phyloP scores from a whole-genome alignment of 37 sponge, comb jelly and placozoan genomes.

The Aphrocallistes beatrix region DNA sequence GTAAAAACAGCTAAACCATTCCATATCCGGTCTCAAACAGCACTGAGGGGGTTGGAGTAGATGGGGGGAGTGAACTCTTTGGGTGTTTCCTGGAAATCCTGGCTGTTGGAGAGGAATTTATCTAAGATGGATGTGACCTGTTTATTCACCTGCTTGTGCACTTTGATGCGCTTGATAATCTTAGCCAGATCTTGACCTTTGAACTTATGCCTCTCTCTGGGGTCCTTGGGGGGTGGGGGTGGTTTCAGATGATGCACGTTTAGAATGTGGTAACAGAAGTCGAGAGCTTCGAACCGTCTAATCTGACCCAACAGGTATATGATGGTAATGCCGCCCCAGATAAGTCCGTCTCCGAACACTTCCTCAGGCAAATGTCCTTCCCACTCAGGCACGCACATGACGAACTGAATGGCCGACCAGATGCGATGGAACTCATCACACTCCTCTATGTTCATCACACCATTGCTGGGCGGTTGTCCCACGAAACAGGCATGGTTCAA shows the following conservation, averaged over 20 bases:
- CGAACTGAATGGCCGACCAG: constrained; percentile 99
- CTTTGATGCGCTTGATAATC: constrained; percentile 67
- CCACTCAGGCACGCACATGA: constrained; percentile 63
- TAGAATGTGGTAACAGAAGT: constrained; percentile 91
- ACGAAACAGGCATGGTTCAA: not conserved
- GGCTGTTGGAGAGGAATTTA: constrained; percentile 66
- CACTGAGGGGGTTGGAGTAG: constrained; percentile 21
- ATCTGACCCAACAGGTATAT: constrained; percentile 79
- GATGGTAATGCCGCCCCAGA: constrained; percentile 85
- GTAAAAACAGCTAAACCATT: not conserved
- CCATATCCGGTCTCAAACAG: not conserved
- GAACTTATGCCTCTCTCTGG: not conserved
- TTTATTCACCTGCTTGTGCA: constrained; percentile 58
- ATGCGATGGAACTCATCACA: constrained; percentile 95
- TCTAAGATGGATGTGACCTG: constrained; percentile 73
- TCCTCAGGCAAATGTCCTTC: constrained; percentile 59
- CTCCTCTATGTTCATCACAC: constrained; percentile 93
- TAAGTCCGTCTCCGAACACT: constrained; percentile 91
- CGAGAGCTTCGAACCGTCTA: constrained; percentile 79
- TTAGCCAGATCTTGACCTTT: constrained; percentile 38
- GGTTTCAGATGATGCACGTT: constrained; percentile 51
- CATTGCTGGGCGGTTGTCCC: constrained; percentile 71
- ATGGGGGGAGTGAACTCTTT: constrained; percentile 89
- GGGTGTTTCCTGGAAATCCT: constrained; percentile 35
- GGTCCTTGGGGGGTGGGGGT: not conserved